Percentiles rank a stretch among this genome's conserved stretches.
Conservation (phyloP, 2,888 invertebrate genomes). For the Cantharis nigra region DNA sequence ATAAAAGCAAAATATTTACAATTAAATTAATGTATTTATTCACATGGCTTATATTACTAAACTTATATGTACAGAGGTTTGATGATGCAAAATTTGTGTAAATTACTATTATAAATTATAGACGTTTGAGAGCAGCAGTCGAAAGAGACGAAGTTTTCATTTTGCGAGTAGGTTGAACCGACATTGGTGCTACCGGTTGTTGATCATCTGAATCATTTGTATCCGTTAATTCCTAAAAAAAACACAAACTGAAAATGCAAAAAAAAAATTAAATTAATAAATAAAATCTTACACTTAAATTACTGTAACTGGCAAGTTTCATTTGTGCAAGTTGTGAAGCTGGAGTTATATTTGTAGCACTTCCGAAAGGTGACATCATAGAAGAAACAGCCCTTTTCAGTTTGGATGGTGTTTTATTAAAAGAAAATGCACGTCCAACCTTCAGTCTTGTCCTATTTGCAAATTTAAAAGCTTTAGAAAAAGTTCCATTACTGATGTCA, state of each 20-base stretch:
- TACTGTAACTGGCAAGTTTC: constrained; percentile 84
- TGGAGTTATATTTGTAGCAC: constrained; percentile 81
- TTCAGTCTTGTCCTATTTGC: constrained; percentile 82
- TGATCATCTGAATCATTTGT: constrained; percentile 58
- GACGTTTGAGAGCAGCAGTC: constrained; percentile 71
- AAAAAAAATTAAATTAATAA: neutral
- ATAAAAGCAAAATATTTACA: neutral
- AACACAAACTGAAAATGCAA: neutral
- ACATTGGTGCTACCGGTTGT: constrained; percentile 73
- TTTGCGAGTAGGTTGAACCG: constrained; percentile 84
- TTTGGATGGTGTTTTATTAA: constrained; percentile 93
- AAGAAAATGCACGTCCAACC: constrained; percentile 93
- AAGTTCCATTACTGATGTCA: constrained; percentile 83
- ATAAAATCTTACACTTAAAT: constrained; percentile 73
- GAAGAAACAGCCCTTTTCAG: constrained; percentile 92
- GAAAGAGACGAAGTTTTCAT: constrained; percentile 69
- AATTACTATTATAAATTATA: constrained; percentile 56
- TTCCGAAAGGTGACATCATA: constrained; percentile 90
- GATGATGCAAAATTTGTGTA: constrained; percentile 43
- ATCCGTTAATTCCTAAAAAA: constrained; percentile 69
- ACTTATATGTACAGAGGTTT: constrained; percentile 12
- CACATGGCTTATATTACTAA: neutral
- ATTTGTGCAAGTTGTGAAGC: constrained; percentile 84
- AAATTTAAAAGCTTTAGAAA: constrained; percentile 90
- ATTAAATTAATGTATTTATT: neutral